A percentile compares a stretch with the other conserved stretches of the same genome.
phyloP scores from a whole-genome alignment of 2,113 vertebrate genomes.

The Ciconia maguari region DNA sequence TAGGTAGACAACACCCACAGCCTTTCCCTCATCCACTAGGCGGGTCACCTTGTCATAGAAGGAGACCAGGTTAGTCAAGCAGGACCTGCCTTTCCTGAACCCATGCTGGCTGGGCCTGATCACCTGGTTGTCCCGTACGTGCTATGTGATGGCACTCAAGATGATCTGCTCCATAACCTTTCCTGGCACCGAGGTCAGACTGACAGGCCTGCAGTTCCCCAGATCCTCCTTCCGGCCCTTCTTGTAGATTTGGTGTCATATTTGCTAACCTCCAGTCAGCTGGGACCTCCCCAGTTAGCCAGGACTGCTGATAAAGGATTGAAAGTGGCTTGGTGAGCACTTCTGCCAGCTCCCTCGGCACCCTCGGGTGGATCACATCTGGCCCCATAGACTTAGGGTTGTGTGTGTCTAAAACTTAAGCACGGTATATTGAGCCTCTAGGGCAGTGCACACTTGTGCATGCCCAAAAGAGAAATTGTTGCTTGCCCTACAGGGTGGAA shows the following conservation, averaged over 20 bases:
- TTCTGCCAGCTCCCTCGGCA: not conserved
- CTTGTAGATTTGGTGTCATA: not conserved
- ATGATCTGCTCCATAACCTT: not conserved
- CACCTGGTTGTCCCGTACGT: not conserved
- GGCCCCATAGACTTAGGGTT: not conserved
- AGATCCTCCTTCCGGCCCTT: not conserved
- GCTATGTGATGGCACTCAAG: not conserved
- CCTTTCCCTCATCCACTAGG: not conserved
- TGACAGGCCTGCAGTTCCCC: not conserved
- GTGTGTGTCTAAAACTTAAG: not conserved
- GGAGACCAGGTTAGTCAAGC: not conserved
- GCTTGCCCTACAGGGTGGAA: not conserved
- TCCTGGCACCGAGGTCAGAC: not conserved
- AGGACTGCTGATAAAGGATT: not conserved
- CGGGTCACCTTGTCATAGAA: not conserved
- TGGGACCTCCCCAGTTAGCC: not conserved
- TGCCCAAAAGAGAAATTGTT: not conserved
- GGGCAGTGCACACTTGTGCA: not conserved
- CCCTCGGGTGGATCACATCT: not conserved
- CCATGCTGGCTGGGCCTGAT: not conserved
- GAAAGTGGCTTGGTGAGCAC: not conserved
- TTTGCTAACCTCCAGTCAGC: not conserved
- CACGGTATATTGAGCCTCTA: not conserved
- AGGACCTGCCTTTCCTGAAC: not conserved
- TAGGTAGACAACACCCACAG: not conserved